phyloP scores from a whole-genome alignment of 2,888 invertebrate species.

The Drosophila pseudotalamancana region DNA sequence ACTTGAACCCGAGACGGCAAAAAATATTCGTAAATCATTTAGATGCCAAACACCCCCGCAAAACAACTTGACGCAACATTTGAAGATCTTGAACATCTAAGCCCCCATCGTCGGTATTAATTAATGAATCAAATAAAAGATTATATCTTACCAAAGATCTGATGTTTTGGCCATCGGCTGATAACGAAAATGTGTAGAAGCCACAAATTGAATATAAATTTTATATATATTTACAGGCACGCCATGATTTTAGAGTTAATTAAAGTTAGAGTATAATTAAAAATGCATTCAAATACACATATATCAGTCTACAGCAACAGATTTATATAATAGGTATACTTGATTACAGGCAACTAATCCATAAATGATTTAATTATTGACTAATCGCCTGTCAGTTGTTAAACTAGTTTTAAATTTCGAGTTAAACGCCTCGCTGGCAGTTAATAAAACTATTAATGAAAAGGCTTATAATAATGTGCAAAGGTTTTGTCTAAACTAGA shows the following conservation, averaged over 20 bases:
- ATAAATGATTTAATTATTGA: constrained; percentile 19
- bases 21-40: constrained; percentile 43
- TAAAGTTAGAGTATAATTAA: neutral
- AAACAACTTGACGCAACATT: constrained; percentile 25
- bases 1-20: constrained; percentile 34
- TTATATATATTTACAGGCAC: neutral
- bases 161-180: constrained; percentile 3
- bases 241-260: no score
- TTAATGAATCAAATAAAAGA: constrained; percentile 32
- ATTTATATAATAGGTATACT: neutral
- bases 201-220: constrained; percentile 9
- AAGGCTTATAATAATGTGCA: neutral
- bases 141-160: constrained; percentile 5
- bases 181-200: constrained; percentile 12
- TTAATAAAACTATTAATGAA: constrained; percentile 13
- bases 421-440: constrained; percentile 1
- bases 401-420: constrained; percentile 27
- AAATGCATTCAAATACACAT: neutral
- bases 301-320: neutral
- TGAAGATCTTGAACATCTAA: constrained; percentile 1
- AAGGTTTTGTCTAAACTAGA: neutral
- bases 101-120: constrained; percentile 36
- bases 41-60: constrained; percentile 50
- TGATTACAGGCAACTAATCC: constrained; percentile 1
- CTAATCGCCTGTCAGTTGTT: constrained; percentile 7